Conservation (phyloP, 1,140 invertebrate species). For the Helicoverpa armigera region DNA sequence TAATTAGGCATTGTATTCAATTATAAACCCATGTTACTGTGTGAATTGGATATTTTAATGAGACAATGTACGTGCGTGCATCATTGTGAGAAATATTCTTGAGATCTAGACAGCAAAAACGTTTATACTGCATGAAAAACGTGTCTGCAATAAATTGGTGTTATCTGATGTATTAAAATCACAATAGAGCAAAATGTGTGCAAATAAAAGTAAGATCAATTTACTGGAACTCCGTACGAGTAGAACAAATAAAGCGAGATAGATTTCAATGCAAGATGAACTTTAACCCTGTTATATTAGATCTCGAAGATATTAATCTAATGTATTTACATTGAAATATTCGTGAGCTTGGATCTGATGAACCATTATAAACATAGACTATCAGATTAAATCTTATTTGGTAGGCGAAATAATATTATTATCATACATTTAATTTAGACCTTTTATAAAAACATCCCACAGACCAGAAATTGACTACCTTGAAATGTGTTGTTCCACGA, state of each 20-base stretch:
- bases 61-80: slow-evolving; percentile 13
- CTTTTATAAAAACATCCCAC: background rate
- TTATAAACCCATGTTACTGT: slow-evolving; percentile 11
- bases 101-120: background rate
- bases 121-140: background rate
- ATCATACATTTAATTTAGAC: slow-evolving; percentile 13
- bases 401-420: background rate
- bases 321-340: slow-evolving; percentile 25
- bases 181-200: background rate
- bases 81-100: slow-evolving; percentile 15
- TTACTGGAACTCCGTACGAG: slow-evolving; percentile 5
- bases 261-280: slow-evolving; percentile 29
- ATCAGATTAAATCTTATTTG: slow-evolving; percentile 19
- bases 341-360: background rate
- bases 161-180: slow-evolving; percentile 19
- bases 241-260: background rate
- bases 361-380: slow-evolving; percentile 29
- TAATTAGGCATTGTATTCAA: slow-evolving; percentile 18
- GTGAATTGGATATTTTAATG: slow-evolving; percentile 23
- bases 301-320: slow-evolving; percentile 31
- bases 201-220: slow-evolving; percentile 16
- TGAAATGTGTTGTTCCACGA: no score
- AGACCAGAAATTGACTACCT: background rate
- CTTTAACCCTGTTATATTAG: slow-evolving; percentile 10
- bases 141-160: slow-evolving; percentile 4